A percentile compares a stretch with the other conserved stretches of the same genome.
Evolutionary conservation across 2,888 invertebrate species (phyloP).

Genomic region (Carcina quercana): DNA sequence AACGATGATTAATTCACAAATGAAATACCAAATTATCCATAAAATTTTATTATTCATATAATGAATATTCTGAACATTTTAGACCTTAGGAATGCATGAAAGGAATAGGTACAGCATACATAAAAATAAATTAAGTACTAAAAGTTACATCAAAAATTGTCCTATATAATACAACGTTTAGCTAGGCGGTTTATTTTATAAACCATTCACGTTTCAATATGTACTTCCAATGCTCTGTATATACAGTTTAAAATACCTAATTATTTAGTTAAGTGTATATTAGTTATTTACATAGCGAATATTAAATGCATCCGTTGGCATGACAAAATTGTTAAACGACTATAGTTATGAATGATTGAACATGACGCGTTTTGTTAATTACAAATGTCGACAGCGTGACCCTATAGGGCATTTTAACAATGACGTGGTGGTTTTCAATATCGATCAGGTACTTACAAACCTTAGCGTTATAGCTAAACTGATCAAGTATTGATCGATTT

Average conservation of each 20-base stretch:
- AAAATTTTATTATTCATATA: constrained; percentile 56
- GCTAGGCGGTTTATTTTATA: constrained; percentile 61
- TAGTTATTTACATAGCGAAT: constrained; percentile 27
- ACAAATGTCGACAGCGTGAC: too few species aligned
- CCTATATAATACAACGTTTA: constrained; percentile 46
- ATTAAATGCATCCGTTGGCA: constrained; percentile 45
- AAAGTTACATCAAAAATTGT: constrained; percentile 43
- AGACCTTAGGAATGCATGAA: constrained; percentile 65
- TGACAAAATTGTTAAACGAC: constrained; percentile 11
- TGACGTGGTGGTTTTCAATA: too few species aligned
- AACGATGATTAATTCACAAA: too few species aligned
- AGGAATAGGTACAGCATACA: constrained; percentile 45
- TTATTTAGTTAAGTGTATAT: constrained; percentile 11
- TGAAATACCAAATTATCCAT: too few species aligned
- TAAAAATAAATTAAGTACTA: constrained; percentile 69
- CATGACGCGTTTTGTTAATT: too few species aligned
- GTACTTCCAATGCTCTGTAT: constrained; percentile 50
- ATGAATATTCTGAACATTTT: constrained; percentile 58
- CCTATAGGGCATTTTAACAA: too few species aligned
- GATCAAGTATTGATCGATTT: too few species aligned
- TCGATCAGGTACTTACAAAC: too few species aligned
- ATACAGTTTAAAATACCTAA: constrained; percentile 26
- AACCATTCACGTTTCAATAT: constrained; percentile 42
- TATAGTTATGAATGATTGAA: too few species aligned
- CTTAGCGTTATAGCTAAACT: too few species aligned